phyloP scores from a whole-genome alignment of 1,140 invertebrate genomes.

The Anastrepha obliqua region DNA sequence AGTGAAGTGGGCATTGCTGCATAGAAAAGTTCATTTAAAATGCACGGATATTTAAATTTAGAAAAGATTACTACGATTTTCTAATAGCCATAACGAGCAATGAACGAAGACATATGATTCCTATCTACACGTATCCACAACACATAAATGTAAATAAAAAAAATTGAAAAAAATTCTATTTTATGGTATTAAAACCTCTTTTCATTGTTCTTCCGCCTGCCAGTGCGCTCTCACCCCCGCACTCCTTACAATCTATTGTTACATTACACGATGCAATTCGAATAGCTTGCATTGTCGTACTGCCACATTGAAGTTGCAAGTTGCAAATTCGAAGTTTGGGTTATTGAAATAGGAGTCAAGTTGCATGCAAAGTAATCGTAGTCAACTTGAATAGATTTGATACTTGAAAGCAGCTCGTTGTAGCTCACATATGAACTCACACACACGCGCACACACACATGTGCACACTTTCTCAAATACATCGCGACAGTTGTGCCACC shows the following conservation, averaged over 20 bases:
- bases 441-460: neutral
- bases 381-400: constrained; percentile 28
- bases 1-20: too few species aligned
- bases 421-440: neutral
- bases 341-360: constrained; percentile 38
- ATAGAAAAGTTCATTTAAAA: too few species aligned
- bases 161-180: neutral
- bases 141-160: neutral
- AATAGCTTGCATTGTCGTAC: neutral
- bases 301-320: neutral
- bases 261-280: neutral
- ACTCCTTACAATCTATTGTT: neutral
- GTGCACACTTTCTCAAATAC: neutral
- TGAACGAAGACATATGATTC: too few species aligned
- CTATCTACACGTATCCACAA: neutral
- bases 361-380: constrained; percentile 37
- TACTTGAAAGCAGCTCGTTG: neutral
- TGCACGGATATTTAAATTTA: too few species aligned
- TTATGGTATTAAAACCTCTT: neutral
- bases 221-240: neutral
- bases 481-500: neutral
- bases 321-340: constrained; percentile 17
- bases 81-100: too few species aligned
- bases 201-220: neutral
- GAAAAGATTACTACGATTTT: too few species aligned